Evolutionary conservation across 2,797 vertebrate genomes (phyloP), one percentile per base, ranked within the genome.

Genomic region (Notamacropus eugenii): DNA sequence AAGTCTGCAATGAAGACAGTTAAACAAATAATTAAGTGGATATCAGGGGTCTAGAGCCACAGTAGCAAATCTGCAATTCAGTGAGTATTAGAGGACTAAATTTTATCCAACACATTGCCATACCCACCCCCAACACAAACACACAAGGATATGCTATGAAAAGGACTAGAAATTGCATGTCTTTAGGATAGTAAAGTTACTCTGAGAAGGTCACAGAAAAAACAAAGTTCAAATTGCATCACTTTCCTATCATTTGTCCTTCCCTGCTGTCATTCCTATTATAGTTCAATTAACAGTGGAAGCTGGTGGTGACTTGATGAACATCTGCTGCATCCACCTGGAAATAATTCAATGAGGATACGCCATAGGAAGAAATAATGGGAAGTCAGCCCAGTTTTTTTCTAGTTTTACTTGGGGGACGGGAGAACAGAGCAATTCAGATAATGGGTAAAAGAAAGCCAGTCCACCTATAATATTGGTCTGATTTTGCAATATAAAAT

Each of bases 221-320:
- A 91, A 28, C 92, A 31, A 97, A 98, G 97, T 98, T 98, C 98
- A 98, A 91, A 95, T 98, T 99, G 98, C 98, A 99, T 99, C 98
- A 99, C 98, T 98, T 98, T 98, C 97, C 98, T 91, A 93, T 98
- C 98, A 97, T 98, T 98, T 99, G 99, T 99, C 99, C 99, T 99
- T 99, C 99, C 99, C 99, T 98, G 99, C 99, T 99, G 99, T 98
- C 98, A 98, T 97, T 98, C 98, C 98, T 99, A 99, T 99, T 99
- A 99, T 98, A 98, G 99, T 99, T 99, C 99, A 99, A 99, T 99
- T 99, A 99, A 99, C 98, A 98, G 98, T 98, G 97, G 98, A 98
- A 98, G 98, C 99, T 98, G 97, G 98, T 99, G 99, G 99, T 92
- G 97, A 99, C 98, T 98, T 99, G 99, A 99, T 98, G 99, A 99